Base-by-base conservation (phyloP, 2,797 vertebrate genomes). In the Florisuga fusca region DNA sequence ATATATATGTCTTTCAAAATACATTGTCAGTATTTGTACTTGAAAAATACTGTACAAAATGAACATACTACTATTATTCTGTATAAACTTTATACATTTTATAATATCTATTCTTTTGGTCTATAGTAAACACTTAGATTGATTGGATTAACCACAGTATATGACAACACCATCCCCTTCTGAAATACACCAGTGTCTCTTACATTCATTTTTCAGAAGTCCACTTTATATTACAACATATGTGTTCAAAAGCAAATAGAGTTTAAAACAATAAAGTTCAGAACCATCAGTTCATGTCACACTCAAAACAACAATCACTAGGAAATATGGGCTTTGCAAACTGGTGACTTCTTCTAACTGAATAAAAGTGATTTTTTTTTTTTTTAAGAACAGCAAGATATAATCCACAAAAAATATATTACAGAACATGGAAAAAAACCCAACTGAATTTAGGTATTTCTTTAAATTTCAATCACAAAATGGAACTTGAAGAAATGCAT, bases 11-110 rank as follows among this genome's bases (percentile, higher is more conserved):
- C 98, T 99, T 97, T 98, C 98, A 98, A 99, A 99, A 99, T 99
- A 99, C 98, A 98, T 93, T 96, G 98, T 98, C 97, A 97, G 98
- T 98, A 98, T 98, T 97, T 98, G 98, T 95, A 97, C 98, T 98
- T 98, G 98, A 99, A 99, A 99, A 99, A 98, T 98, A 98, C 98
- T 98, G 98, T 99, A 98, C 98, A 99, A 99, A 99, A 97, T 98
- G 78, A 97, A 98, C 97, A 97, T 98, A 97, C 98, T 98, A 98
- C 98, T 98, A 98, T 98, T 98, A 96, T 97, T 98, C 98, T 98
- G 98, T 98, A 98, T 98, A 99, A 99, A 99, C 98, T 99, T 98
- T 98, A 98, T 98, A 98, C 98, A 98, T 97, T 98, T 98, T 97
- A 98, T 97, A 98, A 98, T 98, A 97, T 97, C 97, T 98, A 97